Evolutionary conservation across 2,113 vertebrate species (phyloP).

Genomic region (sheep (Ovis aries)): DNA sequence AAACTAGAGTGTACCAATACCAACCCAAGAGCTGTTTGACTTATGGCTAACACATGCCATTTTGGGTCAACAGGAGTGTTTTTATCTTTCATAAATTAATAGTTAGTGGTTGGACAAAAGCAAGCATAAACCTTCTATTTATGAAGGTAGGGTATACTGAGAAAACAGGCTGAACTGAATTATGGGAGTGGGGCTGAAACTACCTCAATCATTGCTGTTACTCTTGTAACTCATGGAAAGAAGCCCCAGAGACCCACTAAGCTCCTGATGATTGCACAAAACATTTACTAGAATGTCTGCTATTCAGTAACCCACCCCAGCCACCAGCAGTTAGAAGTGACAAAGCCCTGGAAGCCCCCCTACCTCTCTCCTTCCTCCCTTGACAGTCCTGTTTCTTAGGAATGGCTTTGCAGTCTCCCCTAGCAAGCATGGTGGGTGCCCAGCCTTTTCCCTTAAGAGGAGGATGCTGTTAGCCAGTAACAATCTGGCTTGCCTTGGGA

Average conservation of each 20-base stretch:
- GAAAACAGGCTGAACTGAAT: background rate
- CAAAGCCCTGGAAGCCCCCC: background rate
- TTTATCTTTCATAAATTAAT: background rate
- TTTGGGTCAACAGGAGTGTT: background rate
- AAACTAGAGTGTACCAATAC: background rate
- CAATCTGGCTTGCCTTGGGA: slow-evolving; percentile 22
- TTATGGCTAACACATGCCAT: background rate
- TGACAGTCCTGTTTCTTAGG: background rate
- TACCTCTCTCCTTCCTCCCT: background rate
- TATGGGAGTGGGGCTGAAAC: background rate
- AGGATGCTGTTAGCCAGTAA: slow-evolving; percentile 4
- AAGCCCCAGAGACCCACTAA: background rate
- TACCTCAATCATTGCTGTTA: background rate
- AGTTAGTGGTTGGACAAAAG: background rate
- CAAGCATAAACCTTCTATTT: background rate
- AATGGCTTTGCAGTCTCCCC: background rate
- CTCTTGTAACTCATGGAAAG: background rate
- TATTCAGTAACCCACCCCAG: background rate
- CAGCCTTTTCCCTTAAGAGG: background rate
- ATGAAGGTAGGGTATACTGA: background rate
- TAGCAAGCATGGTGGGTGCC: background rate
- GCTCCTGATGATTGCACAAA: background rate
- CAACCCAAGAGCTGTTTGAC: background rate
- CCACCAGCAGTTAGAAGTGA: background rate
- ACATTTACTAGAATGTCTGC: background rate